Conservation (phyloP, 1,140 invertebrate species). For the Calliopsis andreniformis region DNA sequence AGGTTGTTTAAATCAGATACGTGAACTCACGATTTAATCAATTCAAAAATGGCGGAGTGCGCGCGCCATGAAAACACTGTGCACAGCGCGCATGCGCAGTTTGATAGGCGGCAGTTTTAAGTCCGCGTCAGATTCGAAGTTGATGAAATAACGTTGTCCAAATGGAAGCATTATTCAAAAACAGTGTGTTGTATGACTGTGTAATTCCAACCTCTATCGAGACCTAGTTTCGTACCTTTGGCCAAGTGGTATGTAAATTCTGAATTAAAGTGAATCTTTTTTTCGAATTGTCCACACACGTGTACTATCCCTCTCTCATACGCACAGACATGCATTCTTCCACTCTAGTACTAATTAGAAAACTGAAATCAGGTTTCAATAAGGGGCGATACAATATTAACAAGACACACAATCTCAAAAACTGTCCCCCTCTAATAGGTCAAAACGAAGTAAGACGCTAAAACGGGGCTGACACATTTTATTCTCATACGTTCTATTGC, state of each 20-base stretch:
- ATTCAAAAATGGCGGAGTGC: no score
- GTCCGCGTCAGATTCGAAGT: no score
- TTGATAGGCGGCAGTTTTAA: no score
- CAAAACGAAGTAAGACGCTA: constrained; percentile 19
- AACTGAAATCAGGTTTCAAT: constrained; percentile 8
- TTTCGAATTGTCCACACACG: neutral
- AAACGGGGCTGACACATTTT: constrained; percentile 52
- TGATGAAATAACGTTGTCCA: no score
- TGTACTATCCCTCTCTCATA: constrained; percentile 18
- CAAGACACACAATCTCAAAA: constrained; percentile 41
- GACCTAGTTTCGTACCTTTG: constrained; percentile 17
- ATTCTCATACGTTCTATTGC: constrained; percentile 12
- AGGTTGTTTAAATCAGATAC: no score
- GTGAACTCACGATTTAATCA: no score
- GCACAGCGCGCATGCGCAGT: no score
- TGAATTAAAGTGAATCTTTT: constrained; percentile 10
- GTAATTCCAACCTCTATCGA: no score
- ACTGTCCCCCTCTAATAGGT: constrained; percentile 47
- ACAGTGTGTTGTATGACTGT: no score
- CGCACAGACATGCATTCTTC: neutral
- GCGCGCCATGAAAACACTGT: no score
- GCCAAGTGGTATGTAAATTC: constrained; percentile 13
- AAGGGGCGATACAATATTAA: constrained; percentile 9
- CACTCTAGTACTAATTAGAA: constrained; percentile 15
- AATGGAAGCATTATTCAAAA: no score